Evolutionary conservation across 1,140 invertebrate genomes (phyloP).

Genomic region (Zaprionus africanus): DNA sequence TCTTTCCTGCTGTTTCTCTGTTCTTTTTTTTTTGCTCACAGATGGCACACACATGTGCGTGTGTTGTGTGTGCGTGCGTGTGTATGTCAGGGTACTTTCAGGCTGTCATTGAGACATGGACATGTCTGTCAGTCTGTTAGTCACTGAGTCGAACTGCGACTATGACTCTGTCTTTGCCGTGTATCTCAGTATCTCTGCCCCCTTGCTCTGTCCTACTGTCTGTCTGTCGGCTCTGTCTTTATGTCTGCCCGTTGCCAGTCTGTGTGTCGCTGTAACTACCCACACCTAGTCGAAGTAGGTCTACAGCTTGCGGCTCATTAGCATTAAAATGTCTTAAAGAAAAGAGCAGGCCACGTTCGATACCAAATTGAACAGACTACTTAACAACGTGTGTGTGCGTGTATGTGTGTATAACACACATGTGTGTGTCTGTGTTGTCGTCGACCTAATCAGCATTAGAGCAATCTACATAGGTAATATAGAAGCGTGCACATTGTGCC

Average conservation of each 20-base stretch:
- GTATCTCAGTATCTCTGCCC: slow-evolving; percentile 16
- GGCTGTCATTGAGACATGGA: slow-evolving; percentile 79
- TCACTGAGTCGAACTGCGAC: slow-evolving; percentile 23
- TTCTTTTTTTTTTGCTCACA: slow-evolving; percentile 37
- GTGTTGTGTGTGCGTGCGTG: slow-evolving; percentile 7
- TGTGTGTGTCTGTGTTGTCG: slow-evolving; percentile 29
- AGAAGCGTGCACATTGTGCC: slow-evolving; percentile 69
- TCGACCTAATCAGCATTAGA: slow-evolving; percentile 78
- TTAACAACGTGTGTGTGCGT: slow-evolving; percentile 27
- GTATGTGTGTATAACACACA: not conserved
- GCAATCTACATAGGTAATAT: slow-evolving; percentile 78
- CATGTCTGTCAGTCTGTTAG: slow-evolving; percentile 26
- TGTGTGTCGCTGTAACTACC: slow-evolving; percentile 59
- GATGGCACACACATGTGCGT: slow-evolving; percentile 34
- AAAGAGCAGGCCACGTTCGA: slow-evolving; percentile 78
- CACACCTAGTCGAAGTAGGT: slow-evolving; percentile 74
- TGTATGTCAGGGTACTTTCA: slow-evolving; percentile 70
- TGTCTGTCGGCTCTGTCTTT: slow-evolving; percentile 21
- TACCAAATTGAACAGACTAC: slow-evolving; percentile 78
- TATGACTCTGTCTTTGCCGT: slow-evolving; percentile 5
- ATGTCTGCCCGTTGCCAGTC: slow-evolving; percentile 56
- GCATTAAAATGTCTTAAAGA: slow-evolving; percentile 82
- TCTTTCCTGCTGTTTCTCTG: not conserved
- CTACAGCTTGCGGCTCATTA: slow-evolving; percentile 80
- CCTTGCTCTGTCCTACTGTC: not conserved